Evolutionary conservation across 2,797 vertebrate species (phyloP), one percentile per base, ranked within the genome.

Genomic region (Nothura maculosa): DNA sequence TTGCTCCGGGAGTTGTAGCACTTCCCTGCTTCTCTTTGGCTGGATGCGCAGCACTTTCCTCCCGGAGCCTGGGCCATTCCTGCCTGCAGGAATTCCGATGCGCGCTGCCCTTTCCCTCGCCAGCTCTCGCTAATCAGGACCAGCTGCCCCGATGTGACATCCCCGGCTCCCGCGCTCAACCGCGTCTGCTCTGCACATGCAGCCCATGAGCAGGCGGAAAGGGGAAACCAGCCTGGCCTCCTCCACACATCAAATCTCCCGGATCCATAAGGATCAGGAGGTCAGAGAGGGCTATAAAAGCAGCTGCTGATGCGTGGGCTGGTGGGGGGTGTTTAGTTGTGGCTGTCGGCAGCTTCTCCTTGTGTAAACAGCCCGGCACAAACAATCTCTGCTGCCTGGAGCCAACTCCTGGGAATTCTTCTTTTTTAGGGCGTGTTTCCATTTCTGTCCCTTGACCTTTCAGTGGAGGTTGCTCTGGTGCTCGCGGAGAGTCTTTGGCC

Each of bases 391-490:
- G 0, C 87, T 81, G 52, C 57, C 61, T 64, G 61, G 87, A 85
- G 36, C 78, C 58, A 58, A 8, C 24, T 78, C 68, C 69, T 0
- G 4, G 89, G 85, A 92, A 89, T 90, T 81, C 73, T 77, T 70
- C 45, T 45, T 32, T 70, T 36, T 78, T 50, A 30, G 68, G 61
- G 75, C 45, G 25, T 30, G 62, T 82, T 93, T 89, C 90, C 89
- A 75, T 92, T 89, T 64, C 87, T 58, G 54, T 58, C 40, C 54
- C 57, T 42, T 89, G 84, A 77, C 76, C 91, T 89, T 90, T 74
- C 30, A 16, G 18, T 22, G 1, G 43, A 66, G 57, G 2, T 45
- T 73, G 63, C 63, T 83, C 73, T 42, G 83, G 70, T 50, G 55
- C 83, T 63, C 0, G 0, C 74, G 43, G 60, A 58, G 73, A 32